Base-by-base conservation (phyloP, 2,888 invertebrate species). In the Malthinus seriepunctatus region DNA sequence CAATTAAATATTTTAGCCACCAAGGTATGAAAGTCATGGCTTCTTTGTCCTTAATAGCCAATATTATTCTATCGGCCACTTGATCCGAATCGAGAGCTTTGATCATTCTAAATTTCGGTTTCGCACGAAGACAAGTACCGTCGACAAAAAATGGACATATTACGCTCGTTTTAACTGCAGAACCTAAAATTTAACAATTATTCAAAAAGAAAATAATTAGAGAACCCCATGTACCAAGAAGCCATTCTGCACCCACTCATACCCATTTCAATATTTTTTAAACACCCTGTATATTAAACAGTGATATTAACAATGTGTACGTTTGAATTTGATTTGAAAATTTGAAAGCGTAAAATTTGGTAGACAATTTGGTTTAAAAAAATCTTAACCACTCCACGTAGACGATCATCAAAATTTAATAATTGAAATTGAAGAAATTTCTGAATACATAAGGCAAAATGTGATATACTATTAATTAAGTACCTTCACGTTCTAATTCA, bases 101-200 rank as follows among this genome's bases (percentile, higher is more conserved):
- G 3, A 59, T 10, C 54, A 89, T 80, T 76, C 86, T 86, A 38
- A 91, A 86, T 71, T 88, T 83, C 34, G 91, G 91, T 67, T 93
- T 91, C 59, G 89, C 90, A 75, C 96, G 95, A 94, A 96, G 95
- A 71, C 95, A 95, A 9, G 95, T 95, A 15, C 83, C 82, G 61
- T 86, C 82, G 68, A 95, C 93, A 76, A 91, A 95, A 81, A 88
- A 95, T 1, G 96, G 95, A 75, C 95, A 95, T 65, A 96, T 88
- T 47, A 90, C 86, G 1, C 95, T 94, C 0, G 92, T 91, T 60
- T 88, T 82, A 34, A 89, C 76, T 56, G 45, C 55, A 35, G 55
- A 54, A 23, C 64, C 66, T 66, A 58, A 39, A 31, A 23, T 23
- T 23, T 3, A 23, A 23, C 23, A 3, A 2, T 23, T 23, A 23